These are phyloP conservation scores for Chondrosia reniformis DNA, from an alignment of 37 sponge, comb jelly and placozoan species.

Conservation along the genomic window DNA sequence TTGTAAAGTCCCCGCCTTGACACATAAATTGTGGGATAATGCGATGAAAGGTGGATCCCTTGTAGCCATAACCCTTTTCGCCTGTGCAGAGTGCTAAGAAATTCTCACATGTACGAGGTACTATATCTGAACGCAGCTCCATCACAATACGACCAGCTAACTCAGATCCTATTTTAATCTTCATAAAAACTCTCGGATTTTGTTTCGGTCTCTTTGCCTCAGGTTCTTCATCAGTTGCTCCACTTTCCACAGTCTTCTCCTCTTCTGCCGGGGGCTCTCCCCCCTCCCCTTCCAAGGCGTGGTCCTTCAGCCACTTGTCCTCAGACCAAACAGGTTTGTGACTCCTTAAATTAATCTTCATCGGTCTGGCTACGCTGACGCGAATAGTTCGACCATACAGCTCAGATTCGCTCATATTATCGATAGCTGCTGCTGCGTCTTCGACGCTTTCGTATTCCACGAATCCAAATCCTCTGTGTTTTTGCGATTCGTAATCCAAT, in stretches of 20 bases:
- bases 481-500: constrained; percentile 88
- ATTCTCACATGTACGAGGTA: constrained; percentile 82
- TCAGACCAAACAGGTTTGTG: constrained; percentile 92
- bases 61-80: constrained; percentile 96
- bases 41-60: constrained; percentile 90
- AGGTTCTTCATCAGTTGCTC: constrained; percentile 51
- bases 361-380: constrained; percentile 91
- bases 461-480: constrained; percentile 96
- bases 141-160: constrained; percentile 65
- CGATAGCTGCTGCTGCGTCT: constrained; percentile 99
- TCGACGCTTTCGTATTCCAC: constrained; percentile 91
- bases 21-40: constrained; percentile 97
- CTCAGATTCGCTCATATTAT: constrained; percentile 99
- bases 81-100: constrained; percentile 90
- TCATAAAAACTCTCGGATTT: constrained; percentile 63
- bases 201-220: constrained; percentile 42
- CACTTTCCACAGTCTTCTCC: constrained; percentile 18
- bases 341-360: constrained; percentile 87
- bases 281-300: constrained; percentile 58
- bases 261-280: constrained; percentile 1
- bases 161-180: constrained; percentile 74
- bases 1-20: constrained; percentile 92
- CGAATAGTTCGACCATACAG: constrained; percentile 89
- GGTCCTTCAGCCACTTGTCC: constrained; percentile 89
- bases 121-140: constrained; percentile 72